phyloP scores from a whole-genome alignment of 2,797 vertebrate genomes.

The Picus viridis region DNA sequence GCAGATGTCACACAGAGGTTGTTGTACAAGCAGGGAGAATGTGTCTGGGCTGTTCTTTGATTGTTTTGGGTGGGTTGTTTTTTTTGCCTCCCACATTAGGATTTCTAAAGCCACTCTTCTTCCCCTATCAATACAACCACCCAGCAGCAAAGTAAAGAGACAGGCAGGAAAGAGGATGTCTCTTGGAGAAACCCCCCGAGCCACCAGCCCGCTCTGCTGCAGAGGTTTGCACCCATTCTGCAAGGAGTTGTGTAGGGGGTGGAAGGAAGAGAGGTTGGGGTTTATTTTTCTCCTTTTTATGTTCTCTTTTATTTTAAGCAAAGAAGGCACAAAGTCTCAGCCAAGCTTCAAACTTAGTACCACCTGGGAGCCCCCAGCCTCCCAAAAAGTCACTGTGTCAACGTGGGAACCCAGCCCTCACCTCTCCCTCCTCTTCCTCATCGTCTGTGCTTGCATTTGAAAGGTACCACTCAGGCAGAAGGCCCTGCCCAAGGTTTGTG shows the following conservation, averaged over 20 bases:
- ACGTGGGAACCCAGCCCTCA: background rate
- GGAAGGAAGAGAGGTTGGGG: background rate
- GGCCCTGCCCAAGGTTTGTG: conserved; percentile 28
- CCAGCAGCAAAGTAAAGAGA: background rate
- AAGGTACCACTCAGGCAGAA: conserved; percentile 13
- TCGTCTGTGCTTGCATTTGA: conserved; percentile 25
- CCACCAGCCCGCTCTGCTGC: background rate
- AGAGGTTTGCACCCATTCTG: background rate
- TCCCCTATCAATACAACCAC: background rate
- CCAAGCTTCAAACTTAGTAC: conserved; percentile 54
- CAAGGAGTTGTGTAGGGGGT: background rate
- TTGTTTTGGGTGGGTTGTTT: background rate
- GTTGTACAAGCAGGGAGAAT: conserved; percentile 53
- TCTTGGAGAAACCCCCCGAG: background rate
- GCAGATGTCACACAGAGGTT: conserved; percentile 47
- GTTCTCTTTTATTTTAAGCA: conserved; percentile 10
- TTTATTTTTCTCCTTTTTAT: background rate
- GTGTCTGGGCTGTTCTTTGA: conserved; percentile 32
- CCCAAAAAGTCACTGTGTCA: background rate
- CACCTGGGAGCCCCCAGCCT: background rate
- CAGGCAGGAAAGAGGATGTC: background rate
- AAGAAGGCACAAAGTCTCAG: conserved; percentile 74
- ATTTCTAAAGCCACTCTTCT: conserved; percentile 40
- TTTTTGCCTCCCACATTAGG: background rate
- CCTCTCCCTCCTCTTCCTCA: background rate